Evolutionary conservation across 2,113 vertebrate genomes (phyloP).

Genomic region (Apodemus speciosus): DNA sequence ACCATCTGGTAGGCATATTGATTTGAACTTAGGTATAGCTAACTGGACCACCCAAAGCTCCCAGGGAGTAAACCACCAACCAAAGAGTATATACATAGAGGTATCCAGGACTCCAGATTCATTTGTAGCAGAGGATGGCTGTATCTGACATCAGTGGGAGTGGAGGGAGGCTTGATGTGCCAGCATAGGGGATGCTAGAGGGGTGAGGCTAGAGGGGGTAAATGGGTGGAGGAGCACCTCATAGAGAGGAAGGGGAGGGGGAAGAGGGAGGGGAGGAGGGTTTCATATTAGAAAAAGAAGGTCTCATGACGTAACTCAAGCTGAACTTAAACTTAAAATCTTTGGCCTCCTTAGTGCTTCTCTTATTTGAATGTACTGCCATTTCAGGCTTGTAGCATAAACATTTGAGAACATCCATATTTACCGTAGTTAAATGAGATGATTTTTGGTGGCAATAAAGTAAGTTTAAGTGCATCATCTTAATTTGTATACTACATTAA

Average conservation of each 20-base stretch:
- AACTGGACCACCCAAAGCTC: neutral
- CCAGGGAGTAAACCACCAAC: too few species aligned
- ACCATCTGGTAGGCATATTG: neutral
- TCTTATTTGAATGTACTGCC: neutral
- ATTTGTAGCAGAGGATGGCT: too few species aligned
- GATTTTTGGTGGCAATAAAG: neutral
- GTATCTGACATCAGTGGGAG: too few species aligned
- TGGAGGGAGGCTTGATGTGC: too few species aligned
- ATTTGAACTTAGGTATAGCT: neutral
- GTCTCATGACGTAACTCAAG: neutral
- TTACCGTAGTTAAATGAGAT: neutral
- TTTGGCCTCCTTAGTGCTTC: accelerated
- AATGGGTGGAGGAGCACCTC: too few species aligned
- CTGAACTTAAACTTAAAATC: neutral
- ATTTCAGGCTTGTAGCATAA: neutral
- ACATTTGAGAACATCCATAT: neutral
- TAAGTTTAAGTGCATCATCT: neutral
- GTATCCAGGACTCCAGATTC: too few species aligned
- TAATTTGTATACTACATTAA: neutral
- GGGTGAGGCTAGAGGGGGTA: too few species aligned
- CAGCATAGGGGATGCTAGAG: too few species aligned
- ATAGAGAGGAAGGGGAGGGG: too few species aligned
- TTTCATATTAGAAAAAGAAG: neutral
- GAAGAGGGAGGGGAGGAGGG: too few species aligned
- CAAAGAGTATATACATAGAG: too few species aligned